A percentile compares a stretch with the other conserved stretches of the same genome.
phyloP scores from a whole-genome alignment of 2,888 invertebrate genomes.

The Antitype chi region DNA sequence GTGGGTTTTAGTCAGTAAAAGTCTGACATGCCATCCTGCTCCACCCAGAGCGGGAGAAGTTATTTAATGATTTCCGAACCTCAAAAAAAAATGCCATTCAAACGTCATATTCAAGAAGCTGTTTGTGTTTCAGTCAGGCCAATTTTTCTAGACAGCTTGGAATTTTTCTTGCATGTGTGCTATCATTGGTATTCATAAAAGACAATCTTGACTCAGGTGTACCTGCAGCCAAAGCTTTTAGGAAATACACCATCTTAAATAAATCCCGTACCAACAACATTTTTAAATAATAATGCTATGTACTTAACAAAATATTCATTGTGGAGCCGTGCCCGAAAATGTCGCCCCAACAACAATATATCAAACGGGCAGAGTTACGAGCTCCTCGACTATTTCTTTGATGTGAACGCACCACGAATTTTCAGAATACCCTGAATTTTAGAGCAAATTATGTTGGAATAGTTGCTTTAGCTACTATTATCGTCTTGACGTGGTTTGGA shows the following conservation, averaged over 20 bases:
- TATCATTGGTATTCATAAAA: too few relatives aligned
- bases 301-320: slow-evolving; percentile 66
- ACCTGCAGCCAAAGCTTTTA: neutral
- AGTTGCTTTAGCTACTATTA: slow-evolving; percentile 80
- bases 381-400: slow-evolving; percentile 81
- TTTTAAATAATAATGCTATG: slow-evolving; percentile 62
- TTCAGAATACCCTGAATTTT: slow-evolving; percentile 82
- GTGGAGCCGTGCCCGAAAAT: slow-evolving; percentile 62
- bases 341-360: slow-evolving; percentile 71
- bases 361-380: slow-evolving; percentile 68
- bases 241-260: neutral
- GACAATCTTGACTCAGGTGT: neutral
- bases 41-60: too few relatives aligned
- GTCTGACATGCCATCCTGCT: too few relatives aligned
- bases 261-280: slow-evolving; percentile 12
- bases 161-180: neutral
- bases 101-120: neutral
- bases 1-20: too few relatives aligned
- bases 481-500: slow-evolving; percentile 67
- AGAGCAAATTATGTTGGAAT: slow-evolving; percentile 82
- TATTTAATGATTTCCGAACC: too few relatives aligned
- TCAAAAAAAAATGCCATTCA: too few relatives aligned
- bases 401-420: slow-evolving; percentile 82
- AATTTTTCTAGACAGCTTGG: neutral
- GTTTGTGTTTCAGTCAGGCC: neutral